A percentile compares a stretch with the other conserved stretches of the same genome.
Evolutionary conservation across 2,113 vertebrate genomes (phyloP).

Genomic region (Antigone vipio): DNA sequence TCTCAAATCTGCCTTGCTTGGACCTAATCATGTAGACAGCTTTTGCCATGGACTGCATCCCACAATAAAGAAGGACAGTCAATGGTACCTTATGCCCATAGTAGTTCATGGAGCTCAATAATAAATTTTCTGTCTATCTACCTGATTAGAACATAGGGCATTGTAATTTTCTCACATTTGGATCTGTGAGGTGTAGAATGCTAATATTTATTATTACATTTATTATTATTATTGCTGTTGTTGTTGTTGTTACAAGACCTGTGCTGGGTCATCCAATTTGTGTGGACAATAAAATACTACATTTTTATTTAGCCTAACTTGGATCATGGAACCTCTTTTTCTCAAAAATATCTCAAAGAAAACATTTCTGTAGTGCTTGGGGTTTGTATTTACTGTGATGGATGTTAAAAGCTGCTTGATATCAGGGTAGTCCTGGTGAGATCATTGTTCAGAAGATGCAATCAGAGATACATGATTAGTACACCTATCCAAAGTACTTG

Average conservation of each 20-base stretch:
- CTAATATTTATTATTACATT: neutral
- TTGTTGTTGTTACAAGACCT: neutral
- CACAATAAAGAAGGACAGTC: neutral
- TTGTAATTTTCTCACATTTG: neutral
- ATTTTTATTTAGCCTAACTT: neutral
- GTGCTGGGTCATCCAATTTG: neutral
- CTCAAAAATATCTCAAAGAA: neutral
- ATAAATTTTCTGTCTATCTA: neutral
- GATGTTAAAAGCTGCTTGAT: neutral
- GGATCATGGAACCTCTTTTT: accelerated
- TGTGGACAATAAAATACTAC: neutral
- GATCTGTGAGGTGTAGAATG: neutral
- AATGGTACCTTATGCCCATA: neutral
- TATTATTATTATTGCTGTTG: too few species aligned
- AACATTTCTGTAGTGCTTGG: neutral
- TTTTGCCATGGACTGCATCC: neutral
- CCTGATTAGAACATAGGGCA: neutral
- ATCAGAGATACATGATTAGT: neutral
- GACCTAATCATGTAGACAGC: neutral
- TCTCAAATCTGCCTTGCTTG: neutral
- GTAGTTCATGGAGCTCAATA: neutral
- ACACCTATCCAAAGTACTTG: neutral
- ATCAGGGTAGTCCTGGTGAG: neutral
- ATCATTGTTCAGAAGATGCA: neutral
- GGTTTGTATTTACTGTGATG: neutral